phyloP scores from a whole-genome alignment of 2,113 vertebrate species.

The Halcyon senegalensis region DNA sequence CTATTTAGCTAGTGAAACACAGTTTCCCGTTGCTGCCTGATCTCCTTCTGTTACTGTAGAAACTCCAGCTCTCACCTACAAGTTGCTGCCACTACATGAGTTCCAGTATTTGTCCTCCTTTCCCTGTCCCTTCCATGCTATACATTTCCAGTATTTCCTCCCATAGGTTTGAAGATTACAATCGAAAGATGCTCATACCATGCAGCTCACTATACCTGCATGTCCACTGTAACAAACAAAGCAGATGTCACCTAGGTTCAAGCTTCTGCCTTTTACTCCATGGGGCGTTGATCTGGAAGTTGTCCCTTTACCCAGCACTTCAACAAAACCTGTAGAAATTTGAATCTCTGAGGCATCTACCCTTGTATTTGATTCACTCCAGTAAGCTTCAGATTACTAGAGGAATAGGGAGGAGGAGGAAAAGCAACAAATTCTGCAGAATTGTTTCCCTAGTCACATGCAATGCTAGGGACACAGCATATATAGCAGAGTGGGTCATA shows the following conservation, averaged over 20 bases:
- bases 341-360: neutral
- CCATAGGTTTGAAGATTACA: neutral
- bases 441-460: neutral
- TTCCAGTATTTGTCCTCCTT: neutral
- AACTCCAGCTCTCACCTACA: neutral
- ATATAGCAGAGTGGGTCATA: neutral
- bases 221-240: neutral
- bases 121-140: neutral
- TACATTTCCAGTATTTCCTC: fast-evolving
- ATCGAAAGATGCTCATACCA: fast-evolving
- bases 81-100: fast-evolving
- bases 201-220: neutral
- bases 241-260: neutral
- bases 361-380: neutral
- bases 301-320: neutral
- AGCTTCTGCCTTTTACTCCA: neutral
- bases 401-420: neutral
- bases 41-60: neutral
- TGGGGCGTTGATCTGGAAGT: fast-evolving
- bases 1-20: neutral
- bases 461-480: neutral
- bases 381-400: neutral
- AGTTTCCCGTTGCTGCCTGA: neutral
- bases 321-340: neutral
- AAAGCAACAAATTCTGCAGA: neutral